These are phyloP conservation scores for Temnothorax ravouxi DNA, from an alignment of 2,888 invertebrate genomes.

Conservation along the genomic window DNA sequence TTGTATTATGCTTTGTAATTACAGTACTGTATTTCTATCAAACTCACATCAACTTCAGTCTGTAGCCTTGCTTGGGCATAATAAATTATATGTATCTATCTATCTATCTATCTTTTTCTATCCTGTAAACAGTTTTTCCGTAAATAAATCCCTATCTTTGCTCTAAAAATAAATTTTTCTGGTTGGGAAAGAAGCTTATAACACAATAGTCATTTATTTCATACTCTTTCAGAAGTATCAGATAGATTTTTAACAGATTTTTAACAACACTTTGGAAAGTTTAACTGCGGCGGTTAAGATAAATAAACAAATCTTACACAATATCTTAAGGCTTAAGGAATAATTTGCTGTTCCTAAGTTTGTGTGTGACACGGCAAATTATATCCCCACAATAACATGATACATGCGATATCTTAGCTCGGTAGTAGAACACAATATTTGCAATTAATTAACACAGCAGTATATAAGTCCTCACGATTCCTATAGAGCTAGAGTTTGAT, in stretches of 20 bases:
- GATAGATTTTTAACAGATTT: neutral
- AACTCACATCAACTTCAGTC: no score
- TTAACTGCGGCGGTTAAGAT: neutral
- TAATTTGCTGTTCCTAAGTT: conserved; percentile 24
- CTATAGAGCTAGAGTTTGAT: neutral
- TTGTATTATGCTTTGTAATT: no score
- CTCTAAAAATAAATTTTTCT: neutral
- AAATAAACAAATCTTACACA: neutral
- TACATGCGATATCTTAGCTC: neutral
- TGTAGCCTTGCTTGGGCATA: no score
- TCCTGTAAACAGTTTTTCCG: neutral
- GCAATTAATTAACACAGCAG: conserved; percentile 30
- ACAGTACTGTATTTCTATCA: no score
- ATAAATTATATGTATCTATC: no score
- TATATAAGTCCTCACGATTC: conserved; percentile 5
- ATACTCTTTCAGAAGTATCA: neutral
- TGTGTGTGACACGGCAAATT: conserved; percentile 24
- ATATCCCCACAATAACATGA: conserved; percentile 1
- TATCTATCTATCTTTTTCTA: neutral
- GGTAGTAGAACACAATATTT: conserved; percentile 40
- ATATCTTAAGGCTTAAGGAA: neutral
- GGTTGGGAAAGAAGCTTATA: neutral
- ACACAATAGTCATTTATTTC: neutral
- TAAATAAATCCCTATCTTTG: conserved; percentile 2
- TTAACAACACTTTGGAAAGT: neutral